These are phyloP conservation scores for Parazoanthus darwini DNA, from an alignment of 92 coral and sea anemone species.

Conservation along the genomic window DNA sequence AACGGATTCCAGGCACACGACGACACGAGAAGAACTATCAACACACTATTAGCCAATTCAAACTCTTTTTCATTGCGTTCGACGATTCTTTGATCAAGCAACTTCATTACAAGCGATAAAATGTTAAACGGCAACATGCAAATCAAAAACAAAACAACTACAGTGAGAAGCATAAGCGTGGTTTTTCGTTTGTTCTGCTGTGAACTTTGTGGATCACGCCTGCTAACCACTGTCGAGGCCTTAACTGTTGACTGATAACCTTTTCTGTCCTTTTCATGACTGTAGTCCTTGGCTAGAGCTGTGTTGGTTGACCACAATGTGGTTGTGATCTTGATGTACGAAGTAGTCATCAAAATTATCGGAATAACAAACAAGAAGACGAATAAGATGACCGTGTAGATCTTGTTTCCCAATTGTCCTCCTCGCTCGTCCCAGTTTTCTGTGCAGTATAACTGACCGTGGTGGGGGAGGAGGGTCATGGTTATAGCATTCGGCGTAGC, in stretches of 20 bases:
- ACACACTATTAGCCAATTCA: not conserved
- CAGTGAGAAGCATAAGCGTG: slow-evolving; percentile 82
- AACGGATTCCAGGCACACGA: slow-evolving; percentile 91
- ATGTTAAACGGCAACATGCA: slow-evolving; percentile 84
- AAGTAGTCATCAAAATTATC: slow-evolving; percentile 55
- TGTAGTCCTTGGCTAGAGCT: slow-evolving; percentile 36
- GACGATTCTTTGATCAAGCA: not conserved
- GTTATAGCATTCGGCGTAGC: slow-evolving; percentile 67
- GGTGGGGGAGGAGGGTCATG: slow-evolving; percentile 4
- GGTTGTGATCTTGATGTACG: slow-evolving; percentile 64
- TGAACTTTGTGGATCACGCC: slow-evolving; percentile 5
- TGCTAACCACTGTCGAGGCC: not conserved
- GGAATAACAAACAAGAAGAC: slow-evolving; percentile 76
- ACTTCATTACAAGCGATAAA: slow-evolving; percentile 36
- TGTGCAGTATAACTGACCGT: slow-evolving; percentile 15
- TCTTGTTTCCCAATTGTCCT: slow-evolving; percentile 47
- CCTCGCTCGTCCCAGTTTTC: slow-evolving; percentile 64
- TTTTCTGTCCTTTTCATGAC: not conserved
- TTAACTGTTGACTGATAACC: not conserved
- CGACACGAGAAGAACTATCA: slow-evolving; percentile 55
- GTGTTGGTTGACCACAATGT: slow-evolving; percentile 68
- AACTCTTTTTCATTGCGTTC: slow-evolving; percentile 8
- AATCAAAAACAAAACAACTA: slow-evolving; percentile 70
- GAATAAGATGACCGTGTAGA: slow-evolving; percentile 64
- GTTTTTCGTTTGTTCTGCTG: slow-evolving; percentile 75